These are phyloP conservation scores for Ennomos erosarius DNA, from an alignment of 2,888 invertebrate genomes.

Conservation along the genomic window DNA sequence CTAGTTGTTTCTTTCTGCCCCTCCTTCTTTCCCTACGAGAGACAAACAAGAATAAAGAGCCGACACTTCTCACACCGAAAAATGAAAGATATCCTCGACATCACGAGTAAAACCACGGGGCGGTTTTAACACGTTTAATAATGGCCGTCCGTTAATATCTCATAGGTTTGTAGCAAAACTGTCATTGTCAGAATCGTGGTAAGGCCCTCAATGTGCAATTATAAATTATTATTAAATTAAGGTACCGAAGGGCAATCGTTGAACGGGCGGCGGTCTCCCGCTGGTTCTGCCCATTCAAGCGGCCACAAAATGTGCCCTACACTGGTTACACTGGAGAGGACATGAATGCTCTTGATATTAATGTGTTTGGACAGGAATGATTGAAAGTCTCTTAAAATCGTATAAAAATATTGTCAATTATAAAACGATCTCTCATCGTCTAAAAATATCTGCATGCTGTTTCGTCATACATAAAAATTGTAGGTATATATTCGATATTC, in stretches of 20 bases:
- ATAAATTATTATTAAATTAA: slow-evolving; percentile 80
- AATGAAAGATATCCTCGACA: too few relatives aligned
- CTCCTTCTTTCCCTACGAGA: too few relatives aligned
- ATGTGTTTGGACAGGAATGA: slow-evolving; percentile 60
- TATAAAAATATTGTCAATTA: slow-evolving; percentile 28
- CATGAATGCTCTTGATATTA: slow-evolving; percentile 57
- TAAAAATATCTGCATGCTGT: slow-evolving; percentile 19
- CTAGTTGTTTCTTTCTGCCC: too few relatives aligned
- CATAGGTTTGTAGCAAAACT: too few relatives aligned
- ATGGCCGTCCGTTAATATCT: too few relatives aligned
- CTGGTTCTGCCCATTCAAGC: slow-evolving; percentile 55
- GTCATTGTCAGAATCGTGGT: too few relatives aligned
- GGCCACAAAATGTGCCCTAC: slow-evolving; percentile 60
- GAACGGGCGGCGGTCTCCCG: slow-evolving; percentile 59
- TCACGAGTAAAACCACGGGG: too few relatives aligned
- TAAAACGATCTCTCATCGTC: slow-evolving; percentile 3
- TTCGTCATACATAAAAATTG: slow-evolving; percentile 29
- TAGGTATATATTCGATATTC: too few relatives aligned
- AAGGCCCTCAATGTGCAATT: slow-evolving; percentile 58
- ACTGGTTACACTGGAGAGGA: slow-evolving; percentile 52
- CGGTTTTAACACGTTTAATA: too few relatives aligned
- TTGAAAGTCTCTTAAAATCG: slow-evolving; percentile 46
- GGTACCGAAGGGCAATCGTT: slow-evolving; percentile 40
- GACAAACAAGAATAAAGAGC: too few relatives aligned
- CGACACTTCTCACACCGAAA: too few relatives aligned